Conservation (phyloP, 1,140 invertebrate genomes). For the Meloidogyne chitwoodi region DNA sequence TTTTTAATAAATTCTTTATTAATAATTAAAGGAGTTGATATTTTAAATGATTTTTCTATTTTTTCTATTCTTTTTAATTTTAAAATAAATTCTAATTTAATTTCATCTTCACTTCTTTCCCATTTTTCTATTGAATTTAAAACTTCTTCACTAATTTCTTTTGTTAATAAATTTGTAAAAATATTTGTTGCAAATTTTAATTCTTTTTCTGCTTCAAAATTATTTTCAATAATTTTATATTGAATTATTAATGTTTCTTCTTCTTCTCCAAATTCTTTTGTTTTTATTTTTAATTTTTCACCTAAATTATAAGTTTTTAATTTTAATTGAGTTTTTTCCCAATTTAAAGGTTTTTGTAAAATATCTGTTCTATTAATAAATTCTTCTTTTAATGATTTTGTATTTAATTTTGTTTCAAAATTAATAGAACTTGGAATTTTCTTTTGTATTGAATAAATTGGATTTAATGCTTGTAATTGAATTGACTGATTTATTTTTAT, state of each 20-base stretch:
- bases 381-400: background rate
- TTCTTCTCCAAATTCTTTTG: background rate
- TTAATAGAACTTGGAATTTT: background rate
- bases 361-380: background rate
- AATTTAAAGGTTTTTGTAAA: background rate
- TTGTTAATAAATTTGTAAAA: conserved; percentile 5
- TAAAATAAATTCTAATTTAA: background rate
- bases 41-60: background rate
- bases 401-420: background rate
- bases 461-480: background rate
- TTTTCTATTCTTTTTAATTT: background rate
- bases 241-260: background rate
- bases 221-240: conserved; percentile 1
- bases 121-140: conserved; percentile 28
- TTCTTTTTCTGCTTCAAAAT: background rate
- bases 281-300: background rate
- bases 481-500: background rate
- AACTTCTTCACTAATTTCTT: conserved; percentile 15
- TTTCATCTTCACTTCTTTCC: background rate
- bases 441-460: background rate
- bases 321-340: background rate
- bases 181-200: conserved; percentile 2
- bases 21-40: background rate
- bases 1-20: background rate
- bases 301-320: background rate